Conservation (phyloP, 2,797 vertebrate genomes). For the Pristis pectinata region DNA sequence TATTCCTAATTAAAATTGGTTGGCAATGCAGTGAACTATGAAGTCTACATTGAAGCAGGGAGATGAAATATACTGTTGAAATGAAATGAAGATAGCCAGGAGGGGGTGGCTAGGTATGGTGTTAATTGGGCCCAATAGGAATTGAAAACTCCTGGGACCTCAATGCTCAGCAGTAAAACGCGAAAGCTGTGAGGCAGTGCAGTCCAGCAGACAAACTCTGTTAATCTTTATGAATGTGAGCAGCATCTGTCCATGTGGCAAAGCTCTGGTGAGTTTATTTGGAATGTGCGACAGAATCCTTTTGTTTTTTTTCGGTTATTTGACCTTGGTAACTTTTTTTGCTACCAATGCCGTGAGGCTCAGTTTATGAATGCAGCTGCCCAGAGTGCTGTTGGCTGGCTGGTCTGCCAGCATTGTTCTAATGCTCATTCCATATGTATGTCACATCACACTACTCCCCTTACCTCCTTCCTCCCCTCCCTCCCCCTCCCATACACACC, state of each 20-base stretch:
- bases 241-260: slow-evolving; percentile 43
- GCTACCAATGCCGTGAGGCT: slow-evolving; percentile 51
- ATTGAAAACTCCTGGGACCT: slow-evolving; percentile 52
- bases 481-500: slow-evolving; percentile 39
- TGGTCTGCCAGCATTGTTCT: slow-evolving; percentile 66
- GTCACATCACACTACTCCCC: slow-evolving; percentile 60
- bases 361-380: slow-evolving; percentile 56
- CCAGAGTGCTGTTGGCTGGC: slow-evolving; percentile 55
- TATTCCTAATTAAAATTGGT: slow-evolving; percentile 22
- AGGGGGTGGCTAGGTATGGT: slow-evolving; percentile 54
- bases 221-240: slow-evolving; percentile 38
- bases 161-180: slow-evolving; percentile 49
- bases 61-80: slow-evolving; percentile 31
- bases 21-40: not conserved
- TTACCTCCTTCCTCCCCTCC: slow-evolving; percentile 39
- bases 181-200: slow-evolving; percentile 24
- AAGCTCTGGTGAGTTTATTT: slow-evolving; percentile 44
- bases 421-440: slow-evolving; percentile 68
- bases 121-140: slow-evolving; percentile 68
- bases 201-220: slow-evolving; percentile 11
- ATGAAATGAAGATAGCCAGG: slow-evolving; percentile 27
- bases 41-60: not conserved
- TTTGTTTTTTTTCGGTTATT: slow-evolving; percentile 39
- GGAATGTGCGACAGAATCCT: slow-evolving; percentile 40
- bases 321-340: slow-evolving; percentile 45